Base-by-base conservation (phyloP, 1,140 invertebrate species). In the Chrysomallon squamiferum region DNA sequence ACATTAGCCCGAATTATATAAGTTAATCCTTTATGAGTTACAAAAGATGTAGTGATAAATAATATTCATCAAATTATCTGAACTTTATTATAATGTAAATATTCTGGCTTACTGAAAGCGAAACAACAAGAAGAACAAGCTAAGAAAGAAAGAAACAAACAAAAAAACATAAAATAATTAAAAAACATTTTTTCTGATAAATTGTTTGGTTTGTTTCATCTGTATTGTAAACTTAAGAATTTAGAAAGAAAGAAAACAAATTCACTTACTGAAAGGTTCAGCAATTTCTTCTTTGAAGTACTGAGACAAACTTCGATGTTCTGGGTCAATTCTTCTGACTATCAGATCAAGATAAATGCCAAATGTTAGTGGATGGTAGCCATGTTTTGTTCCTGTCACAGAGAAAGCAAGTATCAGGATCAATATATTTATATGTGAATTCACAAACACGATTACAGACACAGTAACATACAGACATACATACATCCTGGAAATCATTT, bases 211-310 rank as follows among this genome's bases (percentile, higher is more conserved):
- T 52, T 13, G 15, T 15, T 56, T 6, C 15, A 29, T 29, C 6
- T 56, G 3, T 7, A 20, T 56, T 6, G 20, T 1, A 27, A 25
- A 6, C 25, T 22, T 6, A 18, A 56, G 18, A 9, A n/a, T 41
- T 13, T n/a, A n/a, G n/a, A n/a, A n/a, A n/a, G n/a, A n/a, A n/a
- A n/a, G n/a, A n/a, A n/a, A n/a, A n/a, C n/a, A n/a, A n/a, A n/a
- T n/a, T n/a, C n/a, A n/a, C 59, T 71, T 71, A 86, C 83, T 81
- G 79, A 86, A 78, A 35, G 79, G 79, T 35, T 77, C 35, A 25
- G 81, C 80, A 18, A 87, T 82, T 69, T 87, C 85, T 38, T 86
- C 83, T 13, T 75, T 61, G 73, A 85, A 82, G 66, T 86, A 86
- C 43, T 78, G 58, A 22, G 72, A 66, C 25, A 87, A 62, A 13